A percentile compares a stretch with the other conserved stretches of the same genome.
These are phyloP conservation scores for Dallia pectoralis DNA, from an alignment of 2,797 vertebrate genomes.

Conservation along the genomic window DNA sequence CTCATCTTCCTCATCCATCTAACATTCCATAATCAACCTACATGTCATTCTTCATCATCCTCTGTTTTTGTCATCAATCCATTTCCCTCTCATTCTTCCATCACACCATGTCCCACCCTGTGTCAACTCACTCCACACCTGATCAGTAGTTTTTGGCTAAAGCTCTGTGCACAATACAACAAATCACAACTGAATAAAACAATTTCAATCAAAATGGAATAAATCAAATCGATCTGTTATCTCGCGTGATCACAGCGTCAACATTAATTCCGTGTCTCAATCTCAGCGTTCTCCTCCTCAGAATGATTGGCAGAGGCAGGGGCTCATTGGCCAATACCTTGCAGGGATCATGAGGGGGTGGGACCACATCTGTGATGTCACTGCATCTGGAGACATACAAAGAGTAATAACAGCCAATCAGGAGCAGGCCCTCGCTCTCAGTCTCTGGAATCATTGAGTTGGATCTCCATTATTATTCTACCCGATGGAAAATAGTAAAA, in stretches of 20 bases:
- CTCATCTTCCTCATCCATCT: too few species aligned
- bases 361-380: constrained; percentile 53
- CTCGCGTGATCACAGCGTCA: constrained; percentile 58
- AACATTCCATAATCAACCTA: background rate
- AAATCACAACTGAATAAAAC: constrained; percentile 49
- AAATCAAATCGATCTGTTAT: constrained; percentile 37
- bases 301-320: constrained; percentile 55
- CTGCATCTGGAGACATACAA: background rate
- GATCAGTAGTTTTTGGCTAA: constrained; percentile 61
- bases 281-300: constrained; percentile 65
- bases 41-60: constrained; percentile 2
- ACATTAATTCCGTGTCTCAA: constrained; percentile 62
- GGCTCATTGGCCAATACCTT: constrained; percentile 32
- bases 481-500: too few species aligned
- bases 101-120: constrained; percentile 29
- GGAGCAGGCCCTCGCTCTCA: too few species aligned
- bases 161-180: constrained; percentile 37
- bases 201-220: constrained; percentile 40
- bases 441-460: too few species aligned
- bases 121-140: constrained; percentile 56
- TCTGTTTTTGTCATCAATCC: too few species aligned
- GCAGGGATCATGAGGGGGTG: constrained; percentile 10
- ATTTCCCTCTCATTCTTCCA: constrained; percentile 13
- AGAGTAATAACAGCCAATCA: background rate
- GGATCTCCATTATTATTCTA: too few species aligned